Percentiles rank a stretch among this genome's conserved stretches.
These are phyloP conservation scores for Lamellibrachia columna DNA, from an alignment of 2,888 invertebrate species.

Conservation along the genomic window DNA sequence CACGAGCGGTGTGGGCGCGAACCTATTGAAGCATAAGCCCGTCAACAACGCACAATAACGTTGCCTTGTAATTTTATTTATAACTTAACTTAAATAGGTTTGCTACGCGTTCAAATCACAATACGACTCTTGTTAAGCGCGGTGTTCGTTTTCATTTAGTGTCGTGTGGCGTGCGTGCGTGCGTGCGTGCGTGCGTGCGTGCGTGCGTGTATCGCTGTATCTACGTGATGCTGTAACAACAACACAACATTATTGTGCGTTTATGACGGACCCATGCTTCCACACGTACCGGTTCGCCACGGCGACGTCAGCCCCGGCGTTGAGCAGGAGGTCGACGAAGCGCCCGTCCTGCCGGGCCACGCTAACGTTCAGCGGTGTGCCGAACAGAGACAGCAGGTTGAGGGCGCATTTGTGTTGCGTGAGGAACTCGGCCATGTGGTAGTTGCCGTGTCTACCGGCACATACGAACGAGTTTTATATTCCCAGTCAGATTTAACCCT, in stretches of 20 bases:
- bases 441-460: neutral
- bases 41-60: too few species aligned
- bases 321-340: neutral
- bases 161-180: too few species aligned
- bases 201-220: too few species aligned
- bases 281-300: neutral
- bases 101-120: too few species aligned
- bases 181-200: too few species aligned
- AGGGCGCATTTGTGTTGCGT: neutral
- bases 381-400: neutral
- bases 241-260: too few species aligned
- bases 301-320: neutral
- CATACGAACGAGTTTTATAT: neutral
- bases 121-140: too few species aligned
- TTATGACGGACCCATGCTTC: too few species aligned
- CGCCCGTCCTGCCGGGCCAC: neutral
- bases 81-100: too few species aligned
- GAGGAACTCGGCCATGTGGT: neutral
- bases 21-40: neutral
- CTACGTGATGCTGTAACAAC: too few species aligned
- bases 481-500: neutral
- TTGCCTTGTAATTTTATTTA: too few species aligned
- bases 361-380: neutral
- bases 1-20: neutral
- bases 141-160: too few species aligned